These are phyloP conservation scores for Nomada fucata DNA, from an alignment of 2,888 invertebrate genomes.

Conservation along the genomic window DNA sequence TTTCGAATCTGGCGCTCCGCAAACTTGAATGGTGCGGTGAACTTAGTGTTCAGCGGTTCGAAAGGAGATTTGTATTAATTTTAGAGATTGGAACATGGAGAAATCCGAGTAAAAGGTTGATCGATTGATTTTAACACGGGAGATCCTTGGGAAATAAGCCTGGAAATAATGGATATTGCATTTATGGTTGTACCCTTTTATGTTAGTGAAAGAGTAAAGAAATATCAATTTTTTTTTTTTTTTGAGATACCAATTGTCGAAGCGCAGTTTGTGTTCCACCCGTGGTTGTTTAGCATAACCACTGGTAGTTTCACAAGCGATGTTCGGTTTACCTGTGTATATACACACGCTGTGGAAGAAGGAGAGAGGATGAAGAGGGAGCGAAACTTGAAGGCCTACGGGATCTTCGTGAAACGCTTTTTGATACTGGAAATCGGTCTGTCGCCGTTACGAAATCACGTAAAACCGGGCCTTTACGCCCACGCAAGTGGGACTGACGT, in stretches of 20 bases:
- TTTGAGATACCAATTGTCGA: constrained; percentile 19
- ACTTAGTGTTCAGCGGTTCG: background rate
- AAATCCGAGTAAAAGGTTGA: background rate
- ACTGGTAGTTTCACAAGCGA: constrained; percentile 43
- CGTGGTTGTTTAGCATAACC: constrained; percentile 35
- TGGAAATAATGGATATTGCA: background rate
- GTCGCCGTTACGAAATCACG: constrained; percentile 75
- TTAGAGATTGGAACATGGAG: background rate
- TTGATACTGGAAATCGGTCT: constrained; percentile 73
- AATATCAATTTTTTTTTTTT: background rate
- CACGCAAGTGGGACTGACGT: constrained; percentile 63
- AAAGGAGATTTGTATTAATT: background rate
- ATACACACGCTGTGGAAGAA: constrained; percentile 31
- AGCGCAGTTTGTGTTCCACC: constrained; percentile 16
- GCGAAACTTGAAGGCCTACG: constrained; percentile 53
- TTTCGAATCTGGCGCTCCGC: constrained; percentile 32
- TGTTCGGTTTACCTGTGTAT: constrained; percentile 35
- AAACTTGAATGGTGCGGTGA: background rate
- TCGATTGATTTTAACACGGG: background rate
- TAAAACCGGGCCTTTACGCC: constrained; percentile 76
- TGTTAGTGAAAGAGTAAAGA: background rate
- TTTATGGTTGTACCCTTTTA: background rate
- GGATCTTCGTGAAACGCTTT: constrained; percentile 67
- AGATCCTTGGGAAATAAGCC: background rate
- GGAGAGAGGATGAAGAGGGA: constrained; percentile 19